A percentile compares a stretch with the other conserved stretches of the same genome.
phyloP scores from a whole-genome alignment of 2,113 vertebrate genomes.

The Colaptes auratus region DNA sequence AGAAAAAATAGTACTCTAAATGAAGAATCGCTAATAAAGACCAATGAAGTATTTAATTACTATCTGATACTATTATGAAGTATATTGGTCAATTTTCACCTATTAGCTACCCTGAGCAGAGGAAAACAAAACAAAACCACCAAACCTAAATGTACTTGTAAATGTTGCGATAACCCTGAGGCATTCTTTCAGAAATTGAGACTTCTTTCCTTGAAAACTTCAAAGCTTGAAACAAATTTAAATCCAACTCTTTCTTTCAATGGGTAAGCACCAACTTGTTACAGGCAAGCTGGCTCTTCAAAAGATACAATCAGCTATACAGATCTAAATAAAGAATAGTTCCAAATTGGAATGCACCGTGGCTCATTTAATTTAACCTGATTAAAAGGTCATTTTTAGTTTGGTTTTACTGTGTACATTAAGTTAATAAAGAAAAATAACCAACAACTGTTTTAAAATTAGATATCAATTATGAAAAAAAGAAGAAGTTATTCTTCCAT shows the following conservation, averaged over 20 bases:
- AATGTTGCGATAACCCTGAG: background rate
- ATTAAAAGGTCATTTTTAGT: background rate
- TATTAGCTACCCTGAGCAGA: background rate
- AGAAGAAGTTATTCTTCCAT: background rate
- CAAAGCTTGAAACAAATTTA: slow-evolving; percentile 5
- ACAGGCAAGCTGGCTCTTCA: background rate
- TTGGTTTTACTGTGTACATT: background rate
- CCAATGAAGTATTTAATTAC: background rate
- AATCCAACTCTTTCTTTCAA: background rate
- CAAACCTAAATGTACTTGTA: background rate
- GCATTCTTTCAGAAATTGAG: background rate
- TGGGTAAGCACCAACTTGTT: background rate
- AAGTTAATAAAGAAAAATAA: background rate
- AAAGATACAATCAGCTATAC: background rate
- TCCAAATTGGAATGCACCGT: background rate
- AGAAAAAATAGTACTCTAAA: background rate
- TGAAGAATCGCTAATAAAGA: background rate
- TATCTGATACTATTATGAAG: background rate
- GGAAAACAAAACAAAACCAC: background rate
- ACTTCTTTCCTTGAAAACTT: background rate
- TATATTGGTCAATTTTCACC: background rate
- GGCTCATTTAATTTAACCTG: background rate
- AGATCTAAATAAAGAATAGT: background rate
- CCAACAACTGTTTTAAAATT: background rate
- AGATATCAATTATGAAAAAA: background rate